Evolutionary conservation across 2,888 invertebrate genomes (phyloP).

Genomic region (Augiades crinisus): DNA sequence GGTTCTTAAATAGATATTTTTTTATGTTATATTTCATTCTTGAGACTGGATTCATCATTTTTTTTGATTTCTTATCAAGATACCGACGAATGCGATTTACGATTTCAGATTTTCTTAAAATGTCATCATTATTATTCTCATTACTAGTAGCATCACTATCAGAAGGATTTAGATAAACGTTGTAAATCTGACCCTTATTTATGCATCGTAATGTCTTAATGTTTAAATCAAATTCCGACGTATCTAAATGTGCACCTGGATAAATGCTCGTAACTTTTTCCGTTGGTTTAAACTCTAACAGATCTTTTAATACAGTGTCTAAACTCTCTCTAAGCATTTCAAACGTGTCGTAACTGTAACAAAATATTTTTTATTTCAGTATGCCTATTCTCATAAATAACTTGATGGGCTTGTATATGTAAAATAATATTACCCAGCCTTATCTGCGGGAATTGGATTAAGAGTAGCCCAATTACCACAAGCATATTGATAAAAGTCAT

Average conservation of each 20-base stretch:
- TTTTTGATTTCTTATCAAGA: slow-evolving; percentile 50
- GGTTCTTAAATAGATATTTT: slow-evolving; percentile 33
- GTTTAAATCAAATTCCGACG: slow-evolving; percentile 50
- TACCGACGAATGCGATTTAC: slow-evolving; percentile 63
- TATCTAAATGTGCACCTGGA: slow-evolving; percentile 60
- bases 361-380: slow-evolving; percentile 11
- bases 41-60: slow-evolving; percentile 40
- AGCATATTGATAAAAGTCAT: slow-evolving; percentile 92
- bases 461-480: slow-evolving; percentile 93
- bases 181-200: background rate
- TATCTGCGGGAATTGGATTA: slow-evolving; percentile 94
- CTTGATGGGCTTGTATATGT: too few species aligned
- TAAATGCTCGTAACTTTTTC: slow-evolving; percentile 52
- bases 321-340: slow-evolving; percentile 93
- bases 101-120: slow-evolving; percentile 47
- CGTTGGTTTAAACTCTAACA: slow-evolving; percentile 80
- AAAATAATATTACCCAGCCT: slow-evolving; percentile 83
- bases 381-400: background rate
- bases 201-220: slow-evolving; percentile 1
- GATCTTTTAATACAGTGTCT: slow-evolving; percentile 84
- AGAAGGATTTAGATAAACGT: background rate
- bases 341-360: slow-evolving; percentile 89
- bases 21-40: slow-evolving; percentile 43
- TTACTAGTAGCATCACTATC: background rate
- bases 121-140: slow-evolving; percentile 31